These are phyloP conservation scores for Zophobas atratus DNA, from an alignment of 1,140 invertebrate species.

Conservation along the genomic window DNA sequence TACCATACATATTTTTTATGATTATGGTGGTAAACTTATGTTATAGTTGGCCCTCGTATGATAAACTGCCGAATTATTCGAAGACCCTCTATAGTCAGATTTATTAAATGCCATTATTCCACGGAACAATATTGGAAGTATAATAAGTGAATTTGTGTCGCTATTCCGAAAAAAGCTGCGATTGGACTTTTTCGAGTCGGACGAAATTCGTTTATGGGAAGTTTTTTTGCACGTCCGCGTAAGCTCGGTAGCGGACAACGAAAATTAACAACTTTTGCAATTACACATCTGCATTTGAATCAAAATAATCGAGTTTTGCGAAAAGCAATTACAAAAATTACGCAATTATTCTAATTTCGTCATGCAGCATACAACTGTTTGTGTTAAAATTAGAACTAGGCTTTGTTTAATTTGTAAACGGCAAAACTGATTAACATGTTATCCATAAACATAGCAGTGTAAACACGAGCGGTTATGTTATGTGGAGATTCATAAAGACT, in stretches of 20 bases:
- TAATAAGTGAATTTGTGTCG: slow-evolving; percentile 24
- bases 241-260: slow-evolving; percentile 27
- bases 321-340: slow-evolving; percentile 49
- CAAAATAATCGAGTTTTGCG: slow-evolving; percentile 38
- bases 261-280: slow-evolving; percentile 41
- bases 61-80: slow-evolving; percentile 35
- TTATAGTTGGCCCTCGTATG: slow-evolving; percentile 15
- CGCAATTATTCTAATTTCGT: slow-evolving; percentile 45
- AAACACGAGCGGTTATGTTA: slow-evolving; percentile 33
- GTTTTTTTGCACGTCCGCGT: slow-evolving; percentile 3
- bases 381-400: slow-evolving; percentile 48
- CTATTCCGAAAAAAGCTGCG: slow-evolving; percentile 5
- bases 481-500: slow-evolving; percentile 9
- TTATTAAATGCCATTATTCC: slow-evolving; percentile 35
- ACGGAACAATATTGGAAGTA: slow-evolving; percentile 4
- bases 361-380: slow-evolving; percentile 43
- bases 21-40: slow-evolving; percentile 13
- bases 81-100: slow-evolving; percentile 16
- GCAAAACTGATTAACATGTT: slow-evolving; percentile 50
- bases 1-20: slow-evolving; percentile 21
- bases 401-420: slow-evolving; percentile 50
- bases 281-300: slow-evolving; percentile 43
- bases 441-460: slow-evolving; percentile 44
- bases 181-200: slow-evolving; percentile 3
- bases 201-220: slow-evolving; percentile 29